phyloP scores from a whole-genome alignment of 2,888 invertebrate species.

The Abscondita cerata region DNA sequence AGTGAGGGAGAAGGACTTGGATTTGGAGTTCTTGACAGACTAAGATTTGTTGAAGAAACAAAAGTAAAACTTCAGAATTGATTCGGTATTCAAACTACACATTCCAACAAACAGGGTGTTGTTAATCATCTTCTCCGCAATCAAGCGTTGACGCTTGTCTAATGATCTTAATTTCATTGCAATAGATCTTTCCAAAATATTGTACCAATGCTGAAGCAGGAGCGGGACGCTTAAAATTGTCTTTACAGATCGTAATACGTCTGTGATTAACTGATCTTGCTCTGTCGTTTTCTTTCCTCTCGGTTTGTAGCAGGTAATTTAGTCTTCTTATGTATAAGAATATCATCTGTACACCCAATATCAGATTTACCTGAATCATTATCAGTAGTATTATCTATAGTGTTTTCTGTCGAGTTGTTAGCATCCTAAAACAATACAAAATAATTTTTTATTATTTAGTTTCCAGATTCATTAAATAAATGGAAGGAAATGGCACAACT shows the following conservation, averaged over 20 bases:
- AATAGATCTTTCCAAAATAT: slow-evolving; percentile 21
- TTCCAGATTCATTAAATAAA: background rate
- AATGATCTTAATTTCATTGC: slow-evolving; percentile 22
- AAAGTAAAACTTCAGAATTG: background rate
- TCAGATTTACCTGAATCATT: background rate
- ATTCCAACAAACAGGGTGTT: background rate
- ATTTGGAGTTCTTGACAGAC: background rate
- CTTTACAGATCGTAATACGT: too few relatives aligned
- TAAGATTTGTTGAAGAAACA: background rate
- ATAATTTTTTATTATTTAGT: background rate
- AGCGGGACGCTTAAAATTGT: background rate
- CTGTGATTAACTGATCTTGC: too few relatives aligned
- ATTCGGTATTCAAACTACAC: background rate
- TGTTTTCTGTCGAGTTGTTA: too few relatives aligned
- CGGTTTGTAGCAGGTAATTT: too few relatives aligned
- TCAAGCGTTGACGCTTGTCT: slow-evolving; percentile 9
- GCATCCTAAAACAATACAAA: too few relatives aligned
- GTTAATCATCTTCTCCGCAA: slow-evolving; percentile 1
- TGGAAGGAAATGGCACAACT: background rate
- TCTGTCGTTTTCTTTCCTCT: too few relatives aligned
- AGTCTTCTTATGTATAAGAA: background rate
- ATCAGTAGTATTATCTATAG: background rate
- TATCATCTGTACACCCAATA: background rate
- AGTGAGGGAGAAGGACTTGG: too few relatives aligned
- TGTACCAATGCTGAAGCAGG: slow-evolving; percentile 13